Evolutionary conservation across 2,113 vertebrate species (phyloP).

Genomic region (Grammomys dolichurus): DNA sequence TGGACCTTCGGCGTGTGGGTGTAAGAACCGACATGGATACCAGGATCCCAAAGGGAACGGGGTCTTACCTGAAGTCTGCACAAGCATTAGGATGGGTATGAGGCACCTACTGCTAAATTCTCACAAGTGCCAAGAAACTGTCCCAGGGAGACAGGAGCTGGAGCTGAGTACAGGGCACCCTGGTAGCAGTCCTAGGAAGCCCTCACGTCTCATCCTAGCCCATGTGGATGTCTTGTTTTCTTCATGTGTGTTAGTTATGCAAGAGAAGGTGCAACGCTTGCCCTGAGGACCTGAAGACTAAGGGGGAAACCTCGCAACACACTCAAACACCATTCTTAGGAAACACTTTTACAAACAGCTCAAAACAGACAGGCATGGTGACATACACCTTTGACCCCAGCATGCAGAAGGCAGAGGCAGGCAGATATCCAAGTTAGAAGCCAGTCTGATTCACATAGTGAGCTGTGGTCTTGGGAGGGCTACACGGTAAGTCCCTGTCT

Average conservation of each 20-base stretch:
- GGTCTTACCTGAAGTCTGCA: neutral
- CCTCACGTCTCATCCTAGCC: neutral
- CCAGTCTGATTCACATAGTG: neutral
- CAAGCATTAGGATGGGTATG: neutral
- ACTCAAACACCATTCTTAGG: neutral
- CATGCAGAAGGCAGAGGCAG: neutral
- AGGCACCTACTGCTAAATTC: neutral
- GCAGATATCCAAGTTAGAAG: neutral
- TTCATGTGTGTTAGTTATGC: neutral
- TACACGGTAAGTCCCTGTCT: neutral
- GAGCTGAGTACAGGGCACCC: neutral
- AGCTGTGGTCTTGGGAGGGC: neutral
- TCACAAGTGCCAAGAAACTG: neutral
- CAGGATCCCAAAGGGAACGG: neutral
- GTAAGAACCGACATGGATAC: neutral
- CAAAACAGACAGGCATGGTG: neutral
- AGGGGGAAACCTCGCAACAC: neutral
- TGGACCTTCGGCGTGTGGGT: neutral
- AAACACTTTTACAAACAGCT: slow-evolving; percentile 21
- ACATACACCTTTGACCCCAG: neutral
- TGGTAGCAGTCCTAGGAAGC: neutral
- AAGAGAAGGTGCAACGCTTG: neutral
- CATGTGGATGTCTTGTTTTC: neutral
- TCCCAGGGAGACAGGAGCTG: neutral
- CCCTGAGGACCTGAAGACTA: neutral